phyloP scores from a whole-genome alignment of 1,140 invertebrate genomes.

The Leptopilina boulardi region DNA sequence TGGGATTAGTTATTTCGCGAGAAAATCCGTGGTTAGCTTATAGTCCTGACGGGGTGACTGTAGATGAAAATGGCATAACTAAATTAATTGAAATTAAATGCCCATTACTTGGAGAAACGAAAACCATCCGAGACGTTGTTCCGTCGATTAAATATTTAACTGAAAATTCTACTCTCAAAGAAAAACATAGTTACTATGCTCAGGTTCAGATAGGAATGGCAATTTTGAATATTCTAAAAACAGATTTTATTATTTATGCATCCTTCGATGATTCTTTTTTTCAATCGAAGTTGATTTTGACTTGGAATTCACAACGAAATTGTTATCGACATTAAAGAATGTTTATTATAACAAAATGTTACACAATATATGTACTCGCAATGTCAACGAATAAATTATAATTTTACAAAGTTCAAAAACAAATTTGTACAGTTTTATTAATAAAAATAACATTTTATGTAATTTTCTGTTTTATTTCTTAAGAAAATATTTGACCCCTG shows the following conservation, averaged over 20 bases:
- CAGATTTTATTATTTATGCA: conserved; percentile 45
- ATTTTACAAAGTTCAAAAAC: not conserved
- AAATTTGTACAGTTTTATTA: not conserved
- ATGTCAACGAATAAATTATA: not conserved
- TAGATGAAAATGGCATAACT: not conserved
- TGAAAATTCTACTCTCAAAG: conserved; percentile 26
- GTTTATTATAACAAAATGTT: conserved; percentile 32
- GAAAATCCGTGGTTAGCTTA: conserved; percentile 36
- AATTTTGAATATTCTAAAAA: conserved; percentile 38
- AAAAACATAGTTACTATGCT: conserved; percentile 39
- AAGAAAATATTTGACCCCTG: too few relatives aligned
- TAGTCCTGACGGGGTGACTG: conserved; percentile 25
- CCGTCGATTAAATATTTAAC: conserved; percentile 17
- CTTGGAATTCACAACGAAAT: conserved; percentile 19
- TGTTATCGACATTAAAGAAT: conserved; percentile 12
- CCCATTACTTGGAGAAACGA: conserved; percentile 29
- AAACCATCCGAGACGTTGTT: conserved; percentile 7
- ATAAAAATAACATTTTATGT: conserved; percentile 7
- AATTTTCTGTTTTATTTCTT: not conserved
- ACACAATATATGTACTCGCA: conserved; percentile 2
- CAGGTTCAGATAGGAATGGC: conserved; percentile 43
- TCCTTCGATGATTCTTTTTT: conserved; percentile 42
- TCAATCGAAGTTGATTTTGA: conserved; percentile 35
- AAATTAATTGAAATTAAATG: conserved; percentile 38
- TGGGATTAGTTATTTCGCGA: conserved; percentile 23